Conservation (phyloP, 2,113 vertebrate genomes). For the Tringa solitaria region DNA sequence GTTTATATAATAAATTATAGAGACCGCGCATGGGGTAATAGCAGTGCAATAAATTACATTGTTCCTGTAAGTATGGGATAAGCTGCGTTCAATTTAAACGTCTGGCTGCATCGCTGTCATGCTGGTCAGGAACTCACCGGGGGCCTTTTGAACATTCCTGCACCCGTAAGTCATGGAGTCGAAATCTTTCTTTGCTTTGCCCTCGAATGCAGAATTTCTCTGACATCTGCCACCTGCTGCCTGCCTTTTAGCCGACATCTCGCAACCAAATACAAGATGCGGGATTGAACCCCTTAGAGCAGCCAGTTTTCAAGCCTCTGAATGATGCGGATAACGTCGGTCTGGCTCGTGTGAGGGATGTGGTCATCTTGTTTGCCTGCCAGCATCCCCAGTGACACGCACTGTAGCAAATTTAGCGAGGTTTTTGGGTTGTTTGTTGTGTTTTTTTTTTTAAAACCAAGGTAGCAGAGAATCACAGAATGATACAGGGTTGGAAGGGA, state of each 20-base stretch:
- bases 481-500: too few species aligned
- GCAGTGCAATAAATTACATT: slow-evolving; percentile 11
- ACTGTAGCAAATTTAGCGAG: neutral
- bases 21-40: neutral
- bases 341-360: neutral
- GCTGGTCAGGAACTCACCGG: slow-evolving; percentile 23
- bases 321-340: rapidly evolving
- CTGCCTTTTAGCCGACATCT: neutral
- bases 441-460: neutral
- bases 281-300: neutral
- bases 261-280: neutral
- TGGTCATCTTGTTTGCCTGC: neutral
- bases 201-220: neutral
- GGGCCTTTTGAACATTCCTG: slow-evolving; percentile 44
- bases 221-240: neutral
- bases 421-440: too few species aligned
- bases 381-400: neutral
- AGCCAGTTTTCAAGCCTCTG: neutral
- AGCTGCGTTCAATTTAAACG: slow-evolving; percentile 43
- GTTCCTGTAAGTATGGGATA: slow-evolving; percentile 22
- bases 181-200: neutral
- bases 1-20: slow-evolving; percentile 47
- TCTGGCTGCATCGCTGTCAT: slow-evolving; percentile 40
- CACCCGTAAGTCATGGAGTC: slow-evolving; percentile 15
- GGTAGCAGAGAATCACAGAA: neutral